phyloP scores from a whole-genome alignment of 2,797 vertebrate species.

The Hydrophis major region DNA sequence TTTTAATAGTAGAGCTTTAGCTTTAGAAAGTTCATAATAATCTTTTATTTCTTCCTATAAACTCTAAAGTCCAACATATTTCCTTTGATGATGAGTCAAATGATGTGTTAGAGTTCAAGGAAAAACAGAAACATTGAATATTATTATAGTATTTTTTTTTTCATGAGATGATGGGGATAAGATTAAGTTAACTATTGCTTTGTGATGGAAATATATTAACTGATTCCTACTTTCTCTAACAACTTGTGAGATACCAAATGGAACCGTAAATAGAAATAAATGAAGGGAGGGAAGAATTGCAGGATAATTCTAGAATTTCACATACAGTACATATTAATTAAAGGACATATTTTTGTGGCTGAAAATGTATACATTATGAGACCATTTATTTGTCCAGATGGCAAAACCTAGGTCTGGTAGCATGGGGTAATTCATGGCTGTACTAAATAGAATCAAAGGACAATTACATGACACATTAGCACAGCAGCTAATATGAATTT shows the following conservation, averaged over 20 bases:
- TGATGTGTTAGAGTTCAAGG: neutral
- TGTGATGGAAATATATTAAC: neutral
- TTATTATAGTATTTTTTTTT: neutral
- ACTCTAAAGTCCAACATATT: neutral
- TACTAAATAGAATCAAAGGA: neutral
- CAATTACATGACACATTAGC: neutral
- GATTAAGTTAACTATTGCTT: neutral
- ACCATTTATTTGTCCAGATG: neutral
- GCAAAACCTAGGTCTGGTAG: neutral
- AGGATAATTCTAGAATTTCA: neutral
- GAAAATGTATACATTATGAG: neutral
- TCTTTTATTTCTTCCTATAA: neutral
- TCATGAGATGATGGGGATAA: neutral
- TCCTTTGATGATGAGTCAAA: neutral
- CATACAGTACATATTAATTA: neutral
- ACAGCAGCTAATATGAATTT: neutral
- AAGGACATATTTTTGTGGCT: neutral
- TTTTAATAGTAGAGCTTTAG: neutral
- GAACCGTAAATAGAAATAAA: neutral
- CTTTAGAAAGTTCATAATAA: neutral
- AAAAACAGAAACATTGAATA: neutral
- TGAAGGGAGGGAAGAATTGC: neutral
- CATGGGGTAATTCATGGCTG: neutral
- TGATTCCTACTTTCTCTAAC: neutral
- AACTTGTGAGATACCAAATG: neutral